Conservation (phyloP, 2,113 vertebrate species). For the Antigone vipio region DNA sequence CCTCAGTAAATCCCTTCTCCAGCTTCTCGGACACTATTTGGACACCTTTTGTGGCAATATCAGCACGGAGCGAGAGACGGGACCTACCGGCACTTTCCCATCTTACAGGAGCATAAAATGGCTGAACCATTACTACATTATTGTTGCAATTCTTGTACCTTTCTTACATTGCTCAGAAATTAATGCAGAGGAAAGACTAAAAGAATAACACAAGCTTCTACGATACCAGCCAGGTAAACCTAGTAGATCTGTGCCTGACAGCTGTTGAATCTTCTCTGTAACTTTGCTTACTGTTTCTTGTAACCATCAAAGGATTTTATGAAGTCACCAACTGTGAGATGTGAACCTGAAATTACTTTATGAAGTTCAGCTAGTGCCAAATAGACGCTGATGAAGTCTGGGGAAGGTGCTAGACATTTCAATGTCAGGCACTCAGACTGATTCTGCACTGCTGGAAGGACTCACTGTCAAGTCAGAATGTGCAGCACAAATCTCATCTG, state of each 20-base stretch:
- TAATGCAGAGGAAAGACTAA: background rate
- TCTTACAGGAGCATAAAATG: background rate
- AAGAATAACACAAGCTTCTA: background rate
- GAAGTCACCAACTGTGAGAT: background rate
- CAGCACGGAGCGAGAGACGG: background rate
- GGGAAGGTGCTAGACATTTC: background rate
- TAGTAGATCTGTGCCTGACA: background rate
- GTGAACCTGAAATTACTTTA: background rate
- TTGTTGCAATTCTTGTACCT: background rate
- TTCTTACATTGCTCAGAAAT: background rate
- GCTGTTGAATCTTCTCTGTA: background rate
- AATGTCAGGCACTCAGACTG: background rate
- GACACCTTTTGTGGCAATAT: background rate
- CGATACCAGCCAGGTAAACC: fast-evolving
- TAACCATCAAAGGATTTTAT: background rate
- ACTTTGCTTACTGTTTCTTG: background rate
- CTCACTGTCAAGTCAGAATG: background rate
- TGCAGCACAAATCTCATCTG: background rate
- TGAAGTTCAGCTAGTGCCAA: background rate
- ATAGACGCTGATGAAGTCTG: background rate
- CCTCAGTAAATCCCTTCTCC: background rate
- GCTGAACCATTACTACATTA: background rate
- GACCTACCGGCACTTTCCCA: background rate
- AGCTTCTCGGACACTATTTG: background rate
- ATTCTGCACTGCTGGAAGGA: background rate